Conservation (phyloP, 2,888 invertebrate species). For the Acleris emargana region DNA sequence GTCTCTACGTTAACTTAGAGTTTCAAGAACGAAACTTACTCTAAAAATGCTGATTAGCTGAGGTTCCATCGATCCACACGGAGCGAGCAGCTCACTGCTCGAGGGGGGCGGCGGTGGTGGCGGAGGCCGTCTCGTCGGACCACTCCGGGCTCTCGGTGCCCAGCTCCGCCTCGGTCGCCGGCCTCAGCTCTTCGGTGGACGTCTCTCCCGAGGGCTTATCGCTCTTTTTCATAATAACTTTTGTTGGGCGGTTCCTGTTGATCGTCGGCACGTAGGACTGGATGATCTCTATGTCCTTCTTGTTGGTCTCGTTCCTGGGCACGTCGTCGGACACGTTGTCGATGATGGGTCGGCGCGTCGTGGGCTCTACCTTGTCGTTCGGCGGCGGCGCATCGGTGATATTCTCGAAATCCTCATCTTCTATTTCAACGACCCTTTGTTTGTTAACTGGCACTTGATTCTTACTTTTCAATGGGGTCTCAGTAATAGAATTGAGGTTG, state of each 20-base stretch:
- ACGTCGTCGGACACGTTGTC: conserved; percentile 70
- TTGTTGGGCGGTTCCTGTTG: conserved; percentile 64
- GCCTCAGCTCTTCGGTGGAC: conserved; percentile 42
- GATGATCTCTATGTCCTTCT: conserved; percentile 75
- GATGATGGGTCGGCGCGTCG: conserved; percentile 70
- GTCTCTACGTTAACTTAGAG: conserved; percentile 77
- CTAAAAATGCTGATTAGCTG: conserved; percentile 74
- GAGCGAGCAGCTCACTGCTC: conserved; percentile 49
- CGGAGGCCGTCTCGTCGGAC: conserved; percentile 40
- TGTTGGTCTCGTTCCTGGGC: conserved; percentile 55
- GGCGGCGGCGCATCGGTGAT: conserved; percentile 72
- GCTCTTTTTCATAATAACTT: conserved; percentile 66
- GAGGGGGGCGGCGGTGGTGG: conserved; percentile 43
- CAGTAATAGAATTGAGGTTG: conserved; percentile 75
- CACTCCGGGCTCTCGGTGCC: conserved; percentile 45
- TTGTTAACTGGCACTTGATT: conserved; percentile 52
- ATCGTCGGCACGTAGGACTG: conserved; percentile 72
- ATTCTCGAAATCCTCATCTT: conserved; percentile 64
- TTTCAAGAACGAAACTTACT: conserved; percentile 79
- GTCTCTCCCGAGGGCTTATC: conserved; percentile 43
- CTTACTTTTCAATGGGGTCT: conserved; percentile 67
- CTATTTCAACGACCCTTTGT: conserved; percentile 69
- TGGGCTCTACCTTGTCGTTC: conserved; percentile 71
- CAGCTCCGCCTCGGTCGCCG: conserved; percentile 21
- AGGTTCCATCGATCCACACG: conserved; percentile 59